These are phyloP conservation scores for Poeciliopsis paucimaculata DNA, from an alignment of 2,797 vertebrate genomes.

Conservation along the genomic window DNA sequence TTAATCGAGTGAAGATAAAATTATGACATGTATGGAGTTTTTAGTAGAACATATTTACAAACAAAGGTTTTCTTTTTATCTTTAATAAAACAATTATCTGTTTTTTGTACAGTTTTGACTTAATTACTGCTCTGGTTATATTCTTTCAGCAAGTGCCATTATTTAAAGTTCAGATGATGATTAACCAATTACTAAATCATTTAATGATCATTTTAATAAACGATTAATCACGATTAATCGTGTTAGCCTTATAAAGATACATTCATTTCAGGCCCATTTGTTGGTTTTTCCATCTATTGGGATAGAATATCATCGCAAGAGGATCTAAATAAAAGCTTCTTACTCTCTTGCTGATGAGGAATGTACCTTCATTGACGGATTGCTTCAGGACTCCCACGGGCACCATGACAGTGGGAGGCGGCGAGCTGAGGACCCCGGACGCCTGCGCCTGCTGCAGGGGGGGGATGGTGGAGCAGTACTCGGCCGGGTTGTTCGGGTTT, in stretches of 20 bases:
- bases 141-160: too few species aligned
- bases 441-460: slow-evolving; percentile 98
- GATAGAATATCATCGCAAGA: slow-evolving; percentile 5
- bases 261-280: neutral
- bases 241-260: neutral
- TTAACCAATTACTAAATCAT: too few species aligned
- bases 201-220: too few species aligned
- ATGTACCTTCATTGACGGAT: slow-evolving; percentile 90
- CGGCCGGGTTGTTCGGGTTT: slow-evolving; percentile 98
- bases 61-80: too few species aligned
- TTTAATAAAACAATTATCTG: too few species aligned
- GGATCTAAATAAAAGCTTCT: slow-evolving; percentile 17
- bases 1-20: too few species aligned
- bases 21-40: too few species aligned
- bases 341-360: slow-evolving; percentile 35
- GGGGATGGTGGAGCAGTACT: slow-evolving; percentile 99
- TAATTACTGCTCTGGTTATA: too few species aligned
- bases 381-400: slow-evolving; percentile 97
- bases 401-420: slow-evolving; percentile 98
- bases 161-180: too few species aligned
- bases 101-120: too few species aligned
- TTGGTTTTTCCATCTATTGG: neutral
- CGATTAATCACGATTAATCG: too few species aligned
- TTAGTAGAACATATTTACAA: too few species aligned
- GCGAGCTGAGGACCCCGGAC: slow-evolving; percentile 93